Base-by-base conservation (phyloP, 2,888 invertebrate genomes). In the Theristus sp. region DNA sequence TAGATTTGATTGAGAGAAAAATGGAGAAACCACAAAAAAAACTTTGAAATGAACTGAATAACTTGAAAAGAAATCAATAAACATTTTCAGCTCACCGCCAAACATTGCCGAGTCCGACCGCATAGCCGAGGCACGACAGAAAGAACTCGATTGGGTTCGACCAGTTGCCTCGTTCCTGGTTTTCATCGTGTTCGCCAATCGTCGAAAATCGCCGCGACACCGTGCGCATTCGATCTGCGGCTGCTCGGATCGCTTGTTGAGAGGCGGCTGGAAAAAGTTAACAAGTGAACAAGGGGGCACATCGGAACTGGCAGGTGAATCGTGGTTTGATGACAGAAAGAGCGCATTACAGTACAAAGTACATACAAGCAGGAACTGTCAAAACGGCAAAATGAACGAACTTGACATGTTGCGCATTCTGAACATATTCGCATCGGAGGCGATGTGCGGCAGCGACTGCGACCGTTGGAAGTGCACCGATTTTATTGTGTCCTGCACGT, bases 51-150 rank as follows among this genome's bases (percentile, higher is more conserved):
- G 6, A 28, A 22, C 6, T 13, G 22, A 30, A 24, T 25, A 59
- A 29, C 55, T 59, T n/a, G n/a, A n/a, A n/a, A n/a, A n/a, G n/a
- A n/a, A n/a, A n/a, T n/a, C n/a, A n/a, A n/a, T n/a, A n/a, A 38
- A 52, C 52, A n/a, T 6, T 24, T 20, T 22, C n/a, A 47, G 10
- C 52, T 28, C 28, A 72, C n/a, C 72, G 60, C 70, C 72, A 72
- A 26, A 73, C 69, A 62, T 82, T 82, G 46, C 82, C 82, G n/a
- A 82, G 72, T 1, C 82, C 81, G 55, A 82, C 80, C 17, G 81
- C 80, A 69, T 81, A 77, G 24, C 61, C 61, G 1, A 82, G 76
- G 60, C 80, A 80, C 2, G 80, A 79, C 1, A 81, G 71, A 30
- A 81, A 75, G 67, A 81, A 81, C 68, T 81, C 81, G 56, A 80